Evolutionary conservation across 2,113 vertebrate species (phyloP).

Genomic region (Haliaeetus leucogaster): DNA sequence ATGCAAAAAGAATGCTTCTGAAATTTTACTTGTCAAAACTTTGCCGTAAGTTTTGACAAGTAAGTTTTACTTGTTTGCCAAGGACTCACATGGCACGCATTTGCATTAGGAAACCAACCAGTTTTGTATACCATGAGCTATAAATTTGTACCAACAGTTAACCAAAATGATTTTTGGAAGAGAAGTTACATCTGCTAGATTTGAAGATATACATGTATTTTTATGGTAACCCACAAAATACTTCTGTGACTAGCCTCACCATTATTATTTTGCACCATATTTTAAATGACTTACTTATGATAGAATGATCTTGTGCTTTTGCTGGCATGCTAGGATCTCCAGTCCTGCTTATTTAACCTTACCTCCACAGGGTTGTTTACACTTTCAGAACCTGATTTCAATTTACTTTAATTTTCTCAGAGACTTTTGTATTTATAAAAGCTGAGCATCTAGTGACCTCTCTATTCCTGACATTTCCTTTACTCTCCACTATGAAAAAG

Average conservation of each 20-base stretch:
- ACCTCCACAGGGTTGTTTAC: conserved; percentile 70
- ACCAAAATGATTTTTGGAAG: conserved; percentile 21
- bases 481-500: conserved; percentile 61
- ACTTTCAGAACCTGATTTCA: conserved; percentile 65
- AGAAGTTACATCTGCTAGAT: conserved; percentile 8
- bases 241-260: conserved; percentile 21
- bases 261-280: conserved; percentile 46
- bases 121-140: background rate
- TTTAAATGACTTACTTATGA: conserved; percentile 56
- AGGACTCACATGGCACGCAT: background rate
- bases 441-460: conserved; percentile 72
- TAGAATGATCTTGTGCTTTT: conserved; percentile 56
- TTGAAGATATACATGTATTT: conserved; percentile 7
- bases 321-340: conserved; percentile 53
- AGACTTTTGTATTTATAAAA: conserved; percentile 74
- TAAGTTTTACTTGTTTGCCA: background rate
- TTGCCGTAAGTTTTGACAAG: background rate
- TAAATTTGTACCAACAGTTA: conserved; percentile 5
- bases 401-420: conserved; percentile 74
- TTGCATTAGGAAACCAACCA: conserved; percentile 39
- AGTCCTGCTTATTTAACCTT: conserved; percentile 75
- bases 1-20: conserved; percentile 26
- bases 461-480: conserved; percentile 68
- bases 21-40: conserved; percentile 39
- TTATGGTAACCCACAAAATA: background rate